Evolutionary conservation across 2,888 invertebrate genomes (phyloP).

Genomic region (Cryptocephalus primarius): DNA sequence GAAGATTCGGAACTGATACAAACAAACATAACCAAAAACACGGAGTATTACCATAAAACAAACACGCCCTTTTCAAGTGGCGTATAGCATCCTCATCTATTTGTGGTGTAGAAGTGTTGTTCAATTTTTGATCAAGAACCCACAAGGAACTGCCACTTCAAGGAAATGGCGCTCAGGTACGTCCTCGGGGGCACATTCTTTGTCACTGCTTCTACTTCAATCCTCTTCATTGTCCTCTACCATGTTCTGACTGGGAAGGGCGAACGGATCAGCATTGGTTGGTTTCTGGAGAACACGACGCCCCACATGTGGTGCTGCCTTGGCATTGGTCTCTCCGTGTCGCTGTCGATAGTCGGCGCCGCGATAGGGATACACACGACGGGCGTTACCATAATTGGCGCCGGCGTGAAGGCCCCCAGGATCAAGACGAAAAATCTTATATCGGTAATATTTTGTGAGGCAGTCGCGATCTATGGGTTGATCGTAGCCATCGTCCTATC

Average conservation of each 20-base stretch:
- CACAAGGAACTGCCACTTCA: too few relatives aligned
- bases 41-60: too few relatives aligned
- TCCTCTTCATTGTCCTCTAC: constrained; percentile 42
- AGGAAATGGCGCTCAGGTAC: constrained; percentile 12
- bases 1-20: too few relatives aligned
- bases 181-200: constrained; percentile 35
- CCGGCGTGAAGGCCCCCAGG: constrained; percentile 95
- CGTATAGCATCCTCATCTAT: too few relatives aligned
- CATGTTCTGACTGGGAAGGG: constrained; percentile 78
- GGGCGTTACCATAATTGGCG: constrained; percentile 92
- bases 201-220: constrained; percentile 28
- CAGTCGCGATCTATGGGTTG: constrained; percentile 97
- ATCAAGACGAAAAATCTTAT: constrained; percentile 99
- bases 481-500: constrained; percentile 97
- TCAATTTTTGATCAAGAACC: too few relatives aligned
- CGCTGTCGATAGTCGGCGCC: constrained; percentile 94
- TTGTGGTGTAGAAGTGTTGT: too few relatives aligned
- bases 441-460: constrained; percentile 99
- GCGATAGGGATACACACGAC: constrained; percentile 93
- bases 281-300: constrained; percentile 81
- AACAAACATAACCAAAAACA: too few relatives aligned
- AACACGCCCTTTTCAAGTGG: too few relatives aligned
- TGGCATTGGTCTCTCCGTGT: constrained; percentile 87
- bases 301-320: constrained; percentile 96
- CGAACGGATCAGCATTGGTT: constrained; percentile 75